Base-by-base conservation (phyloP, 1,140 invertebrate genomes). In the Drosophila gunungcola region DNA sequence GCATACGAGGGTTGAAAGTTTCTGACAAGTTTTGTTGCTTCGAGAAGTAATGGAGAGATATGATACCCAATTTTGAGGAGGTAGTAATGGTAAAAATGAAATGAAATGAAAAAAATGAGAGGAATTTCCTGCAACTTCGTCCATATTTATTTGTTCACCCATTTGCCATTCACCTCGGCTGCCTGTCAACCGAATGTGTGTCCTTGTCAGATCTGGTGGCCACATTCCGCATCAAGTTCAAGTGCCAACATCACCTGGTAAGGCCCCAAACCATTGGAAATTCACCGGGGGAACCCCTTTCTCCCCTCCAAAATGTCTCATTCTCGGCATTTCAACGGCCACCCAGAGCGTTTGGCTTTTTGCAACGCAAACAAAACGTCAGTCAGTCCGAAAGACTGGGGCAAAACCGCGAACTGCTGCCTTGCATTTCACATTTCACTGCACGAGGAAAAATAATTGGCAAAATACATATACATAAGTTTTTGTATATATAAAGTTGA, bases 361-460 rank as follows among this genome's bases (percentile, higher is more conserved):
- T 89, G 84, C 84, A 90, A 90, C 82, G 88, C 84, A 89, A 89
- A 89, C 84, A 89, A 61, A 89, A 83, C 83, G 84, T 88, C 83
- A 88, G 72, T 89, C 83, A 88, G 64, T 48, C 62, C 62, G 42
- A 53, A 76, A 67, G 55, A 51, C 46, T 74, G 63, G 45, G 55
- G 38, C 73, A 69, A 64, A 74, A 74, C 72, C 43, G 58, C 49
- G 38, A 63, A 54, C 27, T 52, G 69, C 72, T 57, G 62, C 52
- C 53, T 76, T 57, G 64, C 67, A 70, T 65, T 68, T 68, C 46
- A 57, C 41, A 46, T 70, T 49, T 57, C 27, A 16, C 42, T n/a
- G 25, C 56, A 45, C 32, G 0, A 6, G 12, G 9, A 60, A 25
- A 42, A 62, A 42, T 25, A 10, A 1, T 7, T 11, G 21, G 13